Base-by-base conservation (phyloP, 2,888 invertebrate genomes). In the Theretra japonica region DNA sequence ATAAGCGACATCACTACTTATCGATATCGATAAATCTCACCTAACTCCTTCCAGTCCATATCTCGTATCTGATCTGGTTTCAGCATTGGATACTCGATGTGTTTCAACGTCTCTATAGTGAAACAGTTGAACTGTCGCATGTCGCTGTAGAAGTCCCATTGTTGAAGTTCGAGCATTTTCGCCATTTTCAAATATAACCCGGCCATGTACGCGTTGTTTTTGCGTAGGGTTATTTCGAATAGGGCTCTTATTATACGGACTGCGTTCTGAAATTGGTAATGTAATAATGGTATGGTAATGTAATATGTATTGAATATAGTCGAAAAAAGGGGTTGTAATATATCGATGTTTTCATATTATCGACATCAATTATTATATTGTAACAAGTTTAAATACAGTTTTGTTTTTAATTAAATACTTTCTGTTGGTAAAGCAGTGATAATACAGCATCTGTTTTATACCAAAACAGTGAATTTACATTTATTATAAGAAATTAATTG, bases 111-210 rank as follows among this genome's bases (percentile, higher is more conserved):
- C 77, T 98, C 98, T 0, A 94, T 93, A n/a, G 96, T 95, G 71
- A 99, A 94, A 71, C 96, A 96, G 76, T 95, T 95, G 88, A 98
- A 98, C 90, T 99, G 99, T 17, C 97, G 93, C 88, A 99, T 95
- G 1, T 98, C 98, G 74, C 97, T 97, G 86, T 97, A 96, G 84
- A 96, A 96, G 78, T 96, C 96, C 99, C 99, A 99, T 78, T 97
- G 96, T 83, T 98, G 97, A 4, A 97, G 96, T 86, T 99, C 99
- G 76, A 99, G 95, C 97, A 98, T 98, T 92, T 99, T 98, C 50
- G 98, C 97, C 85, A 99, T 95, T 79, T 95, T 96, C 0, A 99
- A 95, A 77, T 99, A 96, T 7, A 98, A 95, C 0, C 96, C 97
- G 0, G 99, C 97, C 95, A 99, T 96, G 76, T 98, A 95, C 0